A percentile compares a stretch with the other conserved stretches of the same genome.
Evolutionary conservation across 2,113 vertebrate species (phyloP).

Genomic region (Porphyrio hochstetteri): DNA sequence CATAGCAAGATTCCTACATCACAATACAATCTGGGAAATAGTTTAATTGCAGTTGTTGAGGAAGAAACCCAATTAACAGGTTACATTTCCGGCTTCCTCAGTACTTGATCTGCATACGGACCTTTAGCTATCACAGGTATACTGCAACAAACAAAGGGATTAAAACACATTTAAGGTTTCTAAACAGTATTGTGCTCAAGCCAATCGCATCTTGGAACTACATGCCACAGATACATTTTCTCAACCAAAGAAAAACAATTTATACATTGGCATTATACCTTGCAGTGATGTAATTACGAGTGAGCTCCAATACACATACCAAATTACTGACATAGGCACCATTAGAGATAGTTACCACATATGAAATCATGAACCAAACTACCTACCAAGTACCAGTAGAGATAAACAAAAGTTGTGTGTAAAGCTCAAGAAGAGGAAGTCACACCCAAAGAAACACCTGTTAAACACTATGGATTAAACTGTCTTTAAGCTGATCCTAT

Average conservation of each 20-base stretch:
- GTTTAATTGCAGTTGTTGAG: constrained; percentile 26
- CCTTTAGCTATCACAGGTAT: neutral
- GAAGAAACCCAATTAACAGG: constrained; percentile 40
- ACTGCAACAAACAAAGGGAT: neutral
- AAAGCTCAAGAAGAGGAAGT: neutral
- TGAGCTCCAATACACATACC: neutral
- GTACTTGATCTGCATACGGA: neutral
- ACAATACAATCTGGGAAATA: neutral
- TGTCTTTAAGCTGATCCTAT: neutral
- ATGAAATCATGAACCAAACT: neutral
- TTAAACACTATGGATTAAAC: neutral
- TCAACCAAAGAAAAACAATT: fast-evolving
- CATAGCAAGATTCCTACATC: neutral
- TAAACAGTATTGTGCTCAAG: neutral
- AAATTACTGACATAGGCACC: neutral
- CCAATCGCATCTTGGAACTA: neutral
- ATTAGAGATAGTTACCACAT: neutral
- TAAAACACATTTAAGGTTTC: neutral
- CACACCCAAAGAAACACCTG: neutral
- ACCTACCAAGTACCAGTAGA: neutral
- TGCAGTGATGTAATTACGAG: neutral
- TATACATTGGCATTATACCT: neutral
- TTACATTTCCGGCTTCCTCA: constrained; percentile 36
- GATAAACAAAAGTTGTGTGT: neutral
- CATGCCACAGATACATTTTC: neutral